A percentile compares a stretch with the other conserved stretches of the same genome.
Conservation (phyloP, 1,140 invertebrate species). For the Drosophila aff. region DNA sequence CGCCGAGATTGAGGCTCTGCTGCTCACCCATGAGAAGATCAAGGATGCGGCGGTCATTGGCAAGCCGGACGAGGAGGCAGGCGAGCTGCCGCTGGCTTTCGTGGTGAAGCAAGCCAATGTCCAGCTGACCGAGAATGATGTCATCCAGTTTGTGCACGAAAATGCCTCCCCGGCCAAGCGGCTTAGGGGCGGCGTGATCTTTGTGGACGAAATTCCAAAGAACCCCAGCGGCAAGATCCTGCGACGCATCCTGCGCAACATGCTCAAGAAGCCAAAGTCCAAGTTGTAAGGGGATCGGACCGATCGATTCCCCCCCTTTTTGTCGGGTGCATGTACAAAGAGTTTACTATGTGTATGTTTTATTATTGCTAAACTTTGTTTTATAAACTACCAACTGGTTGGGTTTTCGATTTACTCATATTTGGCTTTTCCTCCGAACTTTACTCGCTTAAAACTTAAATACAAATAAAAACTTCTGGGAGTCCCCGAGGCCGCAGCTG, state of each 20-base stretch:
- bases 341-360: constrained; percentile 66
- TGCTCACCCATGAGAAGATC: constrained; percentile 87
- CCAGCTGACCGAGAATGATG: constrained; percentile 85
- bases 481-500: constrained; percentile 30
- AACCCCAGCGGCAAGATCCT: constrained; percentile 89
- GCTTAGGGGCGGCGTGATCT: constrained; percentile 88
- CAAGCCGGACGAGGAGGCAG: constrained; percentile 56
- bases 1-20: constrained; percentile 92
- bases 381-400: constrained; percentile 80
- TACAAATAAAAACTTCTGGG: constrained; percentile 74
- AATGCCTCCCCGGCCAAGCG: constrained; percentile 87
- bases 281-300: constrained; percentile 75
- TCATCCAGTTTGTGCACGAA: constrained; percentile 86
- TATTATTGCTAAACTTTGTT: constrained; percentile 77
- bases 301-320: too few species aligned
- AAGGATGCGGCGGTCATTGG: too few species aligned
- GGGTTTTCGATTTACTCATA: constrained; percentile 62
- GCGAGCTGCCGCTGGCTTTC: constrained; percentile 90
- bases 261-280: constrained; percentile 80
- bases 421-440: constrained; percentile 68
- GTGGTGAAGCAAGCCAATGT: constrained; percentile 86
- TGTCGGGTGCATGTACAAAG: constrained; percentile 56
- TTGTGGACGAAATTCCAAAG: constrained; percentile 89
- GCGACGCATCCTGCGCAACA: constrained; percentile 86
- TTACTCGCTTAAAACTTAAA: constrained; percentile 74